Evolutionary conservation across 53 echinoderm and acorn worm genomes (phyloP).

Genomic region (Mesocentrotus franciscanus): DNA sequence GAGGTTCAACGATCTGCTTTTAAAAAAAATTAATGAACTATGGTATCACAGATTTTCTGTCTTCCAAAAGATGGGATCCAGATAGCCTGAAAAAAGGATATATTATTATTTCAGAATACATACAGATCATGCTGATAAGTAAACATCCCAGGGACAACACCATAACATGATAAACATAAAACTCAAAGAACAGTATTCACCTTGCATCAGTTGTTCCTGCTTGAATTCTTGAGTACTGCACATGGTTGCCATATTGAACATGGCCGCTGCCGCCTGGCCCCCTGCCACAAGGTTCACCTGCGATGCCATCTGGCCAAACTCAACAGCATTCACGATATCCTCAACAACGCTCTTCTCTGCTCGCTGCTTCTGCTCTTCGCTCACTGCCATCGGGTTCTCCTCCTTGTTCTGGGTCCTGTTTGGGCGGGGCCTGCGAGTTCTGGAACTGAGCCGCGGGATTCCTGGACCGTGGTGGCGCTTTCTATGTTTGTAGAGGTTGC

Average conservation of each 20-base stretch:
- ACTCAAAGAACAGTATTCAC: neutral
- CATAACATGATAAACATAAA: too few relatives aligned
- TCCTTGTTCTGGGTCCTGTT: constrained; percentile 1
- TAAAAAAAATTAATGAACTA: too few relatives aligned
- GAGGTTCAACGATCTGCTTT: too few relatives aligned
- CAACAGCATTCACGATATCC: constrained; percentile 57
- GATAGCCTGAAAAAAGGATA: too few relatives aligned
- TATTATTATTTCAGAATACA: too few relatives aligned
- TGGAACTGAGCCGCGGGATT: constrained; percentile 45
- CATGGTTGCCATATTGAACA: constrained; percentile 39
- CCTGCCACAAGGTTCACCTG: constrained; percentile 47
- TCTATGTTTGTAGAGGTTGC: constrained; percentile 87
- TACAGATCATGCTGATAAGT: too few relatives aligned
- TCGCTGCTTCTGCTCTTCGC: constrained; percentile 41
- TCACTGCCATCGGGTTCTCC: neutral
- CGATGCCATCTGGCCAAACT: constrained; percentile 48
- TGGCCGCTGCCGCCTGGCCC: neutral
- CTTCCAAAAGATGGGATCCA: too few relatives aligned
- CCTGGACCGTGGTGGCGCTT: constrained; percentile 86
- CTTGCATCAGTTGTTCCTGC: constrained; percentile 67
- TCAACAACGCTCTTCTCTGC: constrained; percentile 58
- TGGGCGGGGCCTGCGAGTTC: constrained; percentile 16
- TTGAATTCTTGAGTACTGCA: constrained; percentile 48
- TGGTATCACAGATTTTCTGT: too few relatives aligned
- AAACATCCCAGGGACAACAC: neutral